Evolutionary conservation across 2,888 invertebrate genomes (phyloP), one percentile per base, ranked within the genome.

Genomic region (Unio pictorum): DNA sequence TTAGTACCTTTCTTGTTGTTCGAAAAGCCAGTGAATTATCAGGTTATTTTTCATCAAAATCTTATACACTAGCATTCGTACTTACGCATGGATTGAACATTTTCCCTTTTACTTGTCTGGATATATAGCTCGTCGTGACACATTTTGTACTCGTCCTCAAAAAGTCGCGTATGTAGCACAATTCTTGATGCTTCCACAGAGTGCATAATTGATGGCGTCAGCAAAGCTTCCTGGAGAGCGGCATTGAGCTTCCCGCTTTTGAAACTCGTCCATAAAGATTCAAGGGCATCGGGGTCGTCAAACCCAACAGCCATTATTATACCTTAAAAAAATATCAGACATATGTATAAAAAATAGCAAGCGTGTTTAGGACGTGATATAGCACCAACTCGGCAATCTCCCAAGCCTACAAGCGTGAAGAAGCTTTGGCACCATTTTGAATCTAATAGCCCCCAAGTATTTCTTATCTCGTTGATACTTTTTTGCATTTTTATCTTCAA

Each of bases 81-180:
- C 45, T 45, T 45, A 45, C 45, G 45, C 45, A 11, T 45, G 45
- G 45, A 45, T 45, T 45, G 45, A 45, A 45, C 11, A 45, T 45
- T 3, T 45, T 73, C 58, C 23, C 66, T 64, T n/a, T 62, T 59
- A 26, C 30, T 59, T 20, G 67, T 63, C 45, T 73, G 72, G 11
- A 67, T 55, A 6, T 60, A 23, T 15, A 84, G 54, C 59, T 87
- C 87, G 5, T 72, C 64, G 65, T 73, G 73, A 67, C 86, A 86
- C 2, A 70, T 73, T 8, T 74, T 80, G 57, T 80, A 81, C 65
- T 87, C 86, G 59, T 86, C 86, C 20, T 83, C 82, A 82, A 84
- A 85, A 60, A 86, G 69, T 64, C 79, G 83, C 8, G 80, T 82
- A n/a, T 81, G 76, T 58, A 87, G 64, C 0, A 76, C 76, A 34